A percentile compares a stretch with the other conserved stretches of the same genome.
Evolutionary conservation across 2,113 vertebrate species (phyloP).

Genomic region (Calyptomena viridis): DNA sequence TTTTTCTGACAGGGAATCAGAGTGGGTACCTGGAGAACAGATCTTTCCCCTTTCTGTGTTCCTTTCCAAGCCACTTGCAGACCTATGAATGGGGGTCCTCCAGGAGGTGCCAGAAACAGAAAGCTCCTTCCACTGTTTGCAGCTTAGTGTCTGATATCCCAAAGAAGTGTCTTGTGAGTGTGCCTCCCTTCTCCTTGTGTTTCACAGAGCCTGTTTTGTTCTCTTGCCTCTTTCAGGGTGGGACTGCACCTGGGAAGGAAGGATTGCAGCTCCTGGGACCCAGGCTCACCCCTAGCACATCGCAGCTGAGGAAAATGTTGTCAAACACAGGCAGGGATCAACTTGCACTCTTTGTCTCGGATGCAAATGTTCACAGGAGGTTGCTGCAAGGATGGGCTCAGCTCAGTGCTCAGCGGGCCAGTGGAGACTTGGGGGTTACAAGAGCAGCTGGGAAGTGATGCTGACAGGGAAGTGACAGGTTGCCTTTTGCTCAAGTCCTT

Average conservation of each 20-base stretch:
- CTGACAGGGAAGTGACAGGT: neutral
- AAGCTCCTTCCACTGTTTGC: neutral
- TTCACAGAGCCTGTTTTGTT: neutral
- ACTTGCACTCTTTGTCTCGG: neutral
- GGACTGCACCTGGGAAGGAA: neutral
- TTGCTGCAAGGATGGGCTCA: neutral
- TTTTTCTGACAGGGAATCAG: neutral
- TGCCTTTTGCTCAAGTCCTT: neutral
- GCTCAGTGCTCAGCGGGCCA: rapidly evolving
- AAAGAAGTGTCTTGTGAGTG: neutral
- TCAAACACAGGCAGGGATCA: constrained; percentile 15
- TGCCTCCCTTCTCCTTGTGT: neutral
- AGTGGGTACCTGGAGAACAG: neutral
- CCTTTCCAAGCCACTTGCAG: neutral
- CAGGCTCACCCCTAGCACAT: neutral
- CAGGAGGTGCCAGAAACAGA: neutral
- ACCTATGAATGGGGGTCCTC: neutral
- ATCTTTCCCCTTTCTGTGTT: neutral
- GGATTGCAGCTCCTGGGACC: neutral
- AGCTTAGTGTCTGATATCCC: neutral
- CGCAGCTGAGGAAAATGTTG: neutral
- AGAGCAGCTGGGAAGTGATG: neutral
- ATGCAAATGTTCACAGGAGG: neutral
- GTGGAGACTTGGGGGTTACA: rapidly evolving
- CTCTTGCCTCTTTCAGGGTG: neutral